Conservation (phyloP, 2,113 vertebrate genomes). For the Macrotis lagotis region DNA sequence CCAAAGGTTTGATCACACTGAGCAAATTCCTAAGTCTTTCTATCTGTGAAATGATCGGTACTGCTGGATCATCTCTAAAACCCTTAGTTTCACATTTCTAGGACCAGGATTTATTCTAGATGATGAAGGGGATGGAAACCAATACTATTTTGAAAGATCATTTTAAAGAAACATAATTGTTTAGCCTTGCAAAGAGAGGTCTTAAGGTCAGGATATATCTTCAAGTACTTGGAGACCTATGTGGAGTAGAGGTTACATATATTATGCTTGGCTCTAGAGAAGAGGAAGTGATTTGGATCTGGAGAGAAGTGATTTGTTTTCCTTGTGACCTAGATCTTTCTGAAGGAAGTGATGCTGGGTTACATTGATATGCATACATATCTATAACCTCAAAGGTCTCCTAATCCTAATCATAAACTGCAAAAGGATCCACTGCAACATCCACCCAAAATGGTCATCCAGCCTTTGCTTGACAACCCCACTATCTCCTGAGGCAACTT, state of each 20-base stretch:
- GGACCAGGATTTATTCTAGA: neutral
- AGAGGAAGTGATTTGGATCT: neutral
- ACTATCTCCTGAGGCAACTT: too few species aligned
- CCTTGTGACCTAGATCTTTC: too few species aligned
- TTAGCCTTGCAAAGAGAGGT: neutral
- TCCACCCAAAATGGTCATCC: too few species aligned
- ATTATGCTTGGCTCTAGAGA: neutral
- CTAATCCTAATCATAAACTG: too few species aligned
- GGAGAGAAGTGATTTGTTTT: too few species aligned
- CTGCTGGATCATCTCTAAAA: neutral
- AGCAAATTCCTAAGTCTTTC: neutral
- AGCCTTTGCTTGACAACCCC: too few species aligned
- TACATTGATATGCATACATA: too few species aligned
- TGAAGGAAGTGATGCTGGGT: too few species aligned
- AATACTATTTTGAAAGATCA: neutral
- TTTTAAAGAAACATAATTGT: neutral
- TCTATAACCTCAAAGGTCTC: too few species aligned
- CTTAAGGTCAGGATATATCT: neutral
- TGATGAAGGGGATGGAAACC: neutral
- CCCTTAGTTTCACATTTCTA: neutral
- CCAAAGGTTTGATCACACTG: neutral
- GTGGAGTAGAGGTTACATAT: neutral
- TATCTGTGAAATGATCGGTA: neutral
- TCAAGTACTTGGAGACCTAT: neutral
- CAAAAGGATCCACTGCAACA: too few species aligned